These are phyloP conservation scores for Metopia argyrocephala DNA, from an alignment of 2,888 invertebrate species.

Conservation along the genomic window DNA sequence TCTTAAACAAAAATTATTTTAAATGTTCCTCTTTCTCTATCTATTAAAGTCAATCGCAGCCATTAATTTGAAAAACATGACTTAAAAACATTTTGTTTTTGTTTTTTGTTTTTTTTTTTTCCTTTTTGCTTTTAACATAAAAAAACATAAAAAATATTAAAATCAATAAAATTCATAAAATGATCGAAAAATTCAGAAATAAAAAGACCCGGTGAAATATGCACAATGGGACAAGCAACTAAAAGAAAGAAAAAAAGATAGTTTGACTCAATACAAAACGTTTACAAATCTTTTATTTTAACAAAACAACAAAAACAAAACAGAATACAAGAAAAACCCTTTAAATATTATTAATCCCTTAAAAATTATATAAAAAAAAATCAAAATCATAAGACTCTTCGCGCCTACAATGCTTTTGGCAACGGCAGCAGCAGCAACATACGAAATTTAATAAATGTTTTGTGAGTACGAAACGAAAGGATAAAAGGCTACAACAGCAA, in stretches of 20 bases:
- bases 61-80: slow-evolving; percentile 16
- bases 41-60: background rate
- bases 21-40: background rate
- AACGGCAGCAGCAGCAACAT: too few species aligned
- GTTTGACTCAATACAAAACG: slow-evolving; percentile 54
- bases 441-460: background rate
- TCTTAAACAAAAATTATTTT: background rate
- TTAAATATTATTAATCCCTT: slow-evolving; percentile 60
- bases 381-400: slow-evolving; percentile 5
- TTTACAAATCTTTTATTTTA: slow-evolving; percentile 62
- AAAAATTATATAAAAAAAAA: background rate
- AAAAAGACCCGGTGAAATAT: slow-evolving; percentile 57
- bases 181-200: slow-evolving; percentile 34
- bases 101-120: too few species aligned
- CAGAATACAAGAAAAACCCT: slow-evolving; percentile 12
- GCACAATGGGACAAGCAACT: slow-evolving; percentile 47
- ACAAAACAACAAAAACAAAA: background rate
- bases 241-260: slow-evolving; percentile 11
- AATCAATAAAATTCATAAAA: slow-evolving; percentile 51
- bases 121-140: background rate
- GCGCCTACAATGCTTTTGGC: background rate
- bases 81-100: background rate
- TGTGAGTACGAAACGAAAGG: background rate
- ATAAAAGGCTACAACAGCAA: background rate
- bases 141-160: slow-evolving; percentile 33